A percentile compares a stretch with the other conserved stretches of the same genome.
These are phyloP conservation scores for Panorpa germanica DNA, from an alignment of 2,888 invertebrate genomes.

Conservation along the genomic window DNA sequence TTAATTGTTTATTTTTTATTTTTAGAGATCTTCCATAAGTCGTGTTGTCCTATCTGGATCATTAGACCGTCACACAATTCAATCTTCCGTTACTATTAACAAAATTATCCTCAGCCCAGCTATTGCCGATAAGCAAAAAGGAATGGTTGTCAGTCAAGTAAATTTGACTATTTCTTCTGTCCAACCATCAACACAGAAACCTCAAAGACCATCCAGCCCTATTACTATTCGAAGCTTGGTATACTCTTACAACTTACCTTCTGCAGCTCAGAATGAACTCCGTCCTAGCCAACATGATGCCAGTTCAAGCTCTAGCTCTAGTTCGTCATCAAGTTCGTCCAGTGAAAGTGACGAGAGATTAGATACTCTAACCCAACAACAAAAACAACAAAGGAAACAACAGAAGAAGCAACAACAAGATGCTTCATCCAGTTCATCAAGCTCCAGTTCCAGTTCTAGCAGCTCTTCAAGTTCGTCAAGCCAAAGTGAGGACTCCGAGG, in stretches of 20 bases:
- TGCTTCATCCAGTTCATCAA: conserved; percentile 7
- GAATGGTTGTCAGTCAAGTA: conserved; percentile 39
- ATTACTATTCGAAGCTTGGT: conserved; percentile 31
- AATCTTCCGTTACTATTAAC: conserved; percentile 40
- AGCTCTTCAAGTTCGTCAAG: no score
- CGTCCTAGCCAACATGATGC: conserved; percentile 12
- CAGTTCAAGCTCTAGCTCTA: conserved; percentile 13
- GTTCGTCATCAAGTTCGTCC: no score
- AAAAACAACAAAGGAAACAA: no score
- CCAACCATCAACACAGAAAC: conserved; percentile 13
- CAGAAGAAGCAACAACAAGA: no score
- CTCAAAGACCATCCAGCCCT: conserved; percentile 24
- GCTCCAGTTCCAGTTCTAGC: no score
- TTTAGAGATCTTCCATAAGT: conserved; percentile 33
- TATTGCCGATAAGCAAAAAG: conserved; percentile 35
- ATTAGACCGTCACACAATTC: conserved; percentile 36
- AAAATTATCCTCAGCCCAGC: conserved; percentile 37
- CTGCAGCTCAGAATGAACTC: conserved; percentile 16
- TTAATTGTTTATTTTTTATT: conserved; percentile 11
- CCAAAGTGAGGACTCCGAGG: no score
- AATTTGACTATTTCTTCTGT: conserved; percentile 28
- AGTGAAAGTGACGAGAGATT: no score
- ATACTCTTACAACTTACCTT: conserved; percentile 28
- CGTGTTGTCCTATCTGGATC: conserved; percentile 33
- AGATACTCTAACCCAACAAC: no score